Percentiles rank a stretch among this genome's conserved stretches.
Evolutionary conservation across 2,888 invertebrate genomes (phyloP).

Genomic region (Drosophila bunnanda): DNA sequence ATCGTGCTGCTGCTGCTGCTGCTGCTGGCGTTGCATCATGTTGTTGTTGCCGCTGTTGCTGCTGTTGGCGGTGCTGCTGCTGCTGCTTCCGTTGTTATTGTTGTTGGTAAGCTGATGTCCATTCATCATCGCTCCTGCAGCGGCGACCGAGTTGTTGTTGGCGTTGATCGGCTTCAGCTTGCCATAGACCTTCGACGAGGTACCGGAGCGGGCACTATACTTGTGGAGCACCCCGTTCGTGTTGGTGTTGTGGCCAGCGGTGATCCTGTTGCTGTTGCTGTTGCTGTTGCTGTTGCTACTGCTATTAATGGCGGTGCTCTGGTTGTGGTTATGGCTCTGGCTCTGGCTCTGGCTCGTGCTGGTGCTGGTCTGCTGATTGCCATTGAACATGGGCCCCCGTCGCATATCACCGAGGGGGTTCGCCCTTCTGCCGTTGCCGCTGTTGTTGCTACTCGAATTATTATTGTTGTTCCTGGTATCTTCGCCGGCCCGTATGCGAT

Average conservation of each 20-base stretch:
- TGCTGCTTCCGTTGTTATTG: slow-evolving; percentile 39
- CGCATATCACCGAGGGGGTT: slow-evolving; percentile 75
- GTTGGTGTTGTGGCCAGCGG: slow-evolving; percentile 50
- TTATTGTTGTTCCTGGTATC: slow-evolving; percentile 21
- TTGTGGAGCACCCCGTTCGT: slow-evolving; percentile 38
- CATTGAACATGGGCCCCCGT: slow-evolving; percentile 69
- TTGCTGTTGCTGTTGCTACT: background rate
- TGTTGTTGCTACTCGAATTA: slow-evolving; percentile 14
- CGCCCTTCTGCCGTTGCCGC: slow-evolving; percentile 25
- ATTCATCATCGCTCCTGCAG: slow-evolving; percentile 36
- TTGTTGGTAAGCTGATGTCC: slow-evolving; percentile 48
- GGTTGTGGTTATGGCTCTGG: too few species aligned
- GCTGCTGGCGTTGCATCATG: slow-evolving; percentile 47
- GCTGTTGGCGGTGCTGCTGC: slow-evolving; percentile 12
- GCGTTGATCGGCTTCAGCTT: slow-evolving; percentile 28
- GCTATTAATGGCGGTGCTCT: too few species aligned
- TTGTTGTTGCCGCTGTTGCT: slow-evolving; percentile 59
- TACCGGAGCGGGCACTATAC: slow-evolving; percentile 17
- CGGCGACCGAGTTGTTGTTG: slow-evolving; percentile 16
- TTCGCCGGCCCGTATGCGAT: slow-evolving; percentile 21
- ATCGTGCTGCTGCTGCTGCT: slow-evolving; percentile 72
- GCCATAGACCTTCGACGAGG: slow-evolving; percentile 1
- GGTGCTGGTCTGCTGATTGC: slow-evolving; percentile 63
- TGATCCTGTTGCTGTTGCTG: slow-evolving; percentile 41
- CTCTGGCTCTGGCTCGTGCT: background rate